Percentiles rank a stretch among this genome's conserved stretches.
Conservation (phyloP, 1,140 invertebrate species). For the Hesperophylax magnus region DNA sequence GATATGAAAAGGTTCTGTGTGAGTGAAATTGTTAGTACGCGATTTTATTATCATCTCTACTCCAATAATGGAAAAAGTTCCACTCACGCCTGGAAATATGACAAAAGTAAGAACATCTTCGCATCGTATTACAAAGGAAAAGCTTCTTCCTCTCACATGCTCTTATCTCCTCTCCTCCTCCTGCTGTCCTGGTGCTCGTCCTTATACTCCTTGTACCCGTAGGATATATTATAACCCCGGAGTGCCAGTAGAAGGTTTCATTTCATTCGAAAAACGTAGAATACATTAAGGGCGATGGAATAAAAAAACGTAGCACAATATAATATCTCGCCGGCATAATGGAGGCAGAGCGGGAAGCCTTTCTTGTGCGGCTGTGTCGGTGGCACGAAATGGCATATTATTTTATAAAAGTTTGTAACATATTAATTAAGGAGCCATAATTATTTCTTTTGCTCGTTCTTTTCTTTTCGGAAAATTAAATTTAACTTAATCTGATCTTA, state of each 20-base stretch:
- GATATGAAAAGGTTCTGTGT: background rate
- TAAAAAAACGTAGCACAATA: slow-evolving; percentile 52
- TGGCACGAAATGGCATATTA: background rate
- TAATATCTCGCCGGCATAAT: slow-evolving; percentile 57
- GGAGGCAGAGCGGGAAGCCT: slow-evolving; percentile 44
- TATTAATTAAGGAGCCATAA: too few relatives aligned
- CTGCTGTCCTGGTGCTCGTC: background rate
- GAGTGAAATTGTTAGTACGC: slow-evolving; percentile 15
- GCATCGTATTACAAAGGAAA: slow-evolving; percentile 38
- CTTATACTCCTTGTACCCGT: background rate
- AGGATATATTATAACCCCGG: slow-evolving; percentile 10
- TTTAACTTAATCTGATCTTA: too few relatives aligned
- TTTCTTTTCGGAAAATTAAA: too few relatives aligned
- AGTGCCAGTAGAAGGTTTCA: slow-evolving; percentile 53
- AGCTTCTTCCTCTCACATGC: slow-evolving; percentile 2
- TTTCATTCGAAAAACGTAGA: slow-evolving; percentile 53
- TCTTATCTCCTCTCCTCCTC: background rate
- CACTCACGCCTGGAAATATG: slow-evolving; percentile 36
- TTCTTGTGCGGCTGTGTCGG: background rate
- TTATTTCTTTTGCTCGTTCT: too few relatives aligned
- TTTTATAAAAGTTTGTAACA: too few relatives aligned
- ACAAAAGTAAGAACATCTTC: slow-evolving; percentile 36
- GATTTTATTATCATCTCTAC: slow-evolving; percentile 12
- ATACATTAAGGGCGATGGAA: slow-evolving; percentile 57
- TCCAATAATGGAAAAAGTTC: slow-evolving; percentile 35